Percentiles rank a stretch among this genome's conserved stretches.
Evolutionary conservation across 2,888 invertebrate species (phyloP).

Genomic region (Dynastes tityus): DNA sequence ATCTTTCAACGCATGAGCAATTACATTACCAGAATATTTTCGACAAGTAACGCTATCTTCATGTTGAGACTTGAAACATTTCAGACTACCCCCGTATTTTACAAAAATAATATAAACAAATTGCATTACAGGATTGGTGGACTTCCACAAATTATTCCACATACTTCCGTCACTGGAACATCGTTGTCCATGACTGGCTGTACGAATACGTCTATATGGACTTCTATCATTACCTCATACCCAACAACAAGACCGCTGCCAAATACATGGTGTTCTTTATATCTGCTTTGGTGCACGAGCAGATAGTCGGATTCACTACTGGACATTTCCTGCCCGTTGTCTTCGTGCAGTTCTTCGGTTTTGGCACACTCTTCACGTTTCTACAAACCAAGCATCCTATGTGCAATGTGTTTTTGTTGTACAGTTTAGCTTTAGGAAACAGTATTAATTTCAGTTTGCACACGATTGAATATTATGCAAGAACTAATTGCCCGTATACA

Average conservation of each 20-base stretch:
- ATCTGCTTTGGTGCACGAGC: slow-evolving; percentile 92
- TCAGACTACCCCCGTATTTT: too few species aligned
- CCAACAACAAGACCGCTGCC: slow-evolving; percentile 72
- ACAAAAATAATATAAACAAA: slow-evolving; percentile 4
- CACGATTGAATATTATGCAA: slow-evolving; percentile 89
- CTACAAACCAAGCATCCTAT: slow-evolving; percentile 71
- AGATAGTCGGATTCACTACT: slow-evolving; percentile 84
- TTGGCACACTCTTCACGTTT: slow-evolving; percentile 76
- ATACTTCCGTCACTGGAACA: slow-evolving; percentile 96
- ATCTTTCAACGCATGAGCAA: too few species aligned
- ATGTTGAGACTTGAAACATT: too few species aligned
- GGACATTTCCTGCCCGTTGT: slow-evolving; percentile 92
- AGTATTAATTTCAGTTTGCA: slow-evolving; percentile 85
- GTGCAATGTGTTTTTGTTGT: slow-evolving; percentile 91
- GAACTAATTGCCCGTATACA: slow-evolving; percentile 79
- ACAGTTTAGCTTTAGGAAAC: slow-evolving; percentile 83
- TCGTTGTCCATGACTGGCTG: slow-evolving; percentile 95
- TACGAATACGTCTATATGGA: slow-evolving; percentile 92
- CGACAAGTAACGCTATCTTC: too few species aligned
- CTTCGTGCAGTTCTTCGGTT: slow-evolving; percentile 82
- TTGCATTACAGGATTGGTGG: slow-evolving; percentile 89
- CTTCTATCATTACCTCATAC: slow-evolving; percentile 69
- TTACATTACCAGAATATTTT: too few species aligned
- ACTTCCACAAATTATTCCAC: slow-evolving; percentile 85
- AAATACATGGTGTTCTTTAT: slow-evolving; percentile 81